Conservation (phyloP, 92 coral and sea anemone genomes). For the Porites cylindrica region DNA sequence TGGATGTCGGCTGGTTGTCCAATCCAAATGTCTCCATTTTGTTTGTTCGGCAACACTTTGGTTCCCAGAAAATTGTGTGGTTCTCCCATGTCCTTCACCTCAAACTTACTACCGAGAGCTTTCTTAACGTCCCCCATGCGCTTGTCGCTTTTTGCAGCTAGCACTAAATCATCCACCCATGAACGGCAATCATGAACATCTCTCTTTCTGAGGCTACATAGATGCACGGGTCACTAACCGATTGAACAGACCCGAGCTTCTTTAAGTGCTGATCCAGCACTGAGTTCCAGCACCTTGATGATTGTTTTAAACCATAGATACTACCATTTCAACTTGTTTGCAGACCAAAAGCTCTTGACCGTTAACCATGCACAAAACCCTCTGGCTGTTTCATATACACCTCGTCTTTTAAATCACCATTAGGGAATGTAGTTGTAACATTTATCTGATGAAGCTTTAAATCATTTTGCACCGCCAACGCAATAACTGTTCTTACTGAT, state of each 20-base stretch:
- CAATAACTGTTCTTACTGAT: too few relatives aligned
- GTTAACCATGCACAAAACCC: too few relatives aligned
- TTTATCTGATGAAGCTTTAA: too few relatives aligned
- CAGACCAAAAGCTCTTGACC: too few relatives aligned
- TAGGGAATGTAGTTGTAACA: too few relatives aligned
- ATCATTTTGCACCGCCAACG: too few relatives aligned
- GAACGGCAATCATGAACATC: conserved; percentile 49
- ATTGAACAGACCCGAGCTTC: conserved; percentile 56
- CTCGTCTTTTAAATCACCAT: too few relatives aligned
- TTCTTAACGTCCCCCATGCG: conserved; percentile 19
- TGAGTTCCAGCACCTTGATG: too few relatives aligned
- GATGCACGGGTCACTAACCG: conserved; percentile 60
- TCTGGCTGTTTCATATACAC: too few relatives aligned
- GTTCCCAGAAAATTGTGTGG: conserved; percentile 58
- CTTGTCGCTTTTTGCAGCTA: conserved; percentile 55
- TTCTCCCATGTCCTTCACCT: conserved; percentile 59
- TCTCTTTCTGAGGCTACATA: conserved; percentile 52
- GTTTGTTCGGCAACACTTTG: conserved; percentile 37
- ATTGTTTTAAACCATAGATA: too few relatives aligned
- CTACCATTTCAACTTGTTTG: too few relatives aligned
- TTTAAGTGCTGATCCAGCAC: neutral
- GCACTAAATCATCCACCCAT: conserved; percentile 59
- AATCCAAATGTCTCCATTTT: conserved; percentile 62
- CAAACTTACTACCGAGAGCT: too few relatives aligned
- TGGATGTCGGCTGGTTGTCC: conserved; percentile 58